Evolutionary conservation across 2,797 vertebrate species (phyloP).

Genomic region (Nasua narica): DNA sequence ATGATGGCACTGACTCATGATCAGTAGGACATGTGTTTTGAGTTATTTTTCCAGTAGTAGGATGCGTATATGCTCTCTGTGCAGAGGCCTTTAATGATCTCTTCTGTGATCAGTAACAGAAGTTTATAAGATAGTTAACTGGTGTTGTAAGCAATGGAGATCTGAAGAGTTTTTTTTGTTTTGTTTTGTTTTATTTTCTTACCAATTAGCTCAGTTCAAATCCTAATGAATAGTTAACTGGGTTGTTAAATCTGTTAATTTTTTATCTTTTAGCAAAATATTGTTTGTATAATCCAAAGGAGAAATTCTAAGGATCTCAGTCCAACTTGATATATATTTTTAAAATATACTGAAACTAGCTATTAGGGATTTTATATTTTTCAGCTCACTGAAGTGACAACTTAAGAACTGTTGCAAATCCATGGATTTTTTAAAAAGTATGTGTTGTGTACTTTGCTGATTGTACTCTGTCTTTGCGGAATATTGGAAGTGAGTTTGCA

Average conservation of each 20-base stretch:
- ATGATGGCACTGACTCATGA: neutral
- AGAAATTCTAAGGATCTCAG: constrained; percentile 5
- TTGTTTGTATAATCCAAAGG: neutral
- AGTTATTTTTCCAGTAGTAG: constrained; percentile 14
- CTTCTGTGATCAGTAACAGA: neutral
- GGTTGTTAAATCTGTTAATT: neutral
- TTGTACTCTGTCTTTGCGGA: neutral
- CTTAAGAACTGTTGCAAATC: neutral
- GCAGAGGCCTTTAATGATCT: neutral
- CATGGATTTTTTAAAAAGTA: neutral
- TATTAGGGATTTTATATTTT: neutral
- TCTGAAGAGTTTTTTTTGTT: neutral
- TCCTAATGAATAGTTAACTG: constrained; percentile 25
- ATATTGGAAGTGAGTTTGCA: constrained; percentile 7
- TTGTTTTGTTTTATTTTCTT: neutral
- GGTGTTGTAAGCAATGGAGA: neutral
- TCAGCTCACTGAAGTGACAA: neutral
- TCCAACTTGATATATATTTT: neutral
- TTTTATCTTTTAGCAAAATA: constrained; percentile 39
- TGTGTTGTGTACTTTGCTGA: neutral
- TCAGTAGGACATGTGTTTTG: neutral
- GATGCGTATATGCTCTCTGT: neutral
- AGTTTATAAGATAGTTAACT: constrained; percentile 16
- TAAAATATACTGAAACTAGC: neutral
- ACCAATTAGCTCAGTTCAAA: neutral